Evolutionary conservation across 2,113 vertebrate genomes (phyloP).

Genomic region (Leucosticte australis): DNA sequence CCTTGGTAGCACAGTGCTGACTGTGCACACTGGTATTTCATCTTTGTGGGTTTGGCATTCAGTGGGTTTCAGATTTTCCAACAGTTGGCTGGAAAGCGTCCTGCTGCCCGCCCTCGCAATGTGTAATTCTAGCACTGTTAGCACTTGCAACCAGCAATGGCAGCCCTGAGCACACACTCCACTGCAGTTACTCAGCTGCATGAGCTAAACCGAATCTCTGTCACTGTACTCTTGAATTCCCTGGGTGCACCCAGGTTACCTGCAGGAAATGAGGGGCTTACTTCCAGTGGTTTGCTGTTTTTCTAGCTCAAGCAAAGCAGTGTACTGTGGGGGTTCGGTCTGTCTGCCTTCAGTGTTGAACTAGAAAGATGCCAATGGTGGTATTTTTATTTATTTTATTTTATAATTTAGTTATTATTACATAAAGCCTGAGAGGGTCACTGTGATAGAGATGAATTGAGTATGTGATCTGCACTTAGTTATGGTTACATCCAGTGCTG

Average conservation of each 20-base stretch:
- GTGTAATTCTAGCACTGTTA: not conserved
- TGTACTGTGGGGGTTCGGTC: not conserved
- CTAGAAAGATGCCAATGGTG: not conserved
- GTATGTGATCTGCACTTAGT: not conserved
- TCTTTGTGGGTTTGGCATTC: not conserved
- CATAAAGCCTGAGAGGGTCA: not conserved
- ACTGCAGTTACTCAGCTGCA: not conserved
- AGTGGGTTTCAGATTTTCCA: slow-evolving; percentile 7
- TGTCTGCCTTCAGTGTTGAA: not conserved
- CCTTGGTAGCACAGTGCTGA: not conserved
- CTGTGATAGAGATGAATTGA: not conserved
- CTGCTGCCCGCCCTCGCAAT: not conserved
- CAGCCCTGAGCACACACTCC: not conserved
- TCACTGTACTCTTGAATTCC: not conserved
- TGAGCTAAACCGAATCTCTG: not conserved
- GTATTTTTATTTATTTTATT: not conserved
- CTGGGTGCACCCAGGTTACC: not conserved
- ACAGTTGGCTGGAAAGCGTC: not conserved
- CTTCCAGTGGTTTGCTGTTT: not conserved
- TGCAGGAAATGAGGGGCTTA: not conserved
- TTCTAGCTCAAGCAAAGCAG: not conserved
- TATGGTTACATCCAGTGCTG: not conserved
- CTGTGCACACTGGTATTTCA: not conserved
- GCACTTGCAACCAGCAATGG: not conserved
- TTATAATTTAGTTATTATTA: not conserved